A percentile compares a stretch with the other conserved stretches of the same genome.
Evolutionary conservation across 2,797 vertebrate genomes (phyloP).

Genomic region (Gallinago solitaria): DNA sequence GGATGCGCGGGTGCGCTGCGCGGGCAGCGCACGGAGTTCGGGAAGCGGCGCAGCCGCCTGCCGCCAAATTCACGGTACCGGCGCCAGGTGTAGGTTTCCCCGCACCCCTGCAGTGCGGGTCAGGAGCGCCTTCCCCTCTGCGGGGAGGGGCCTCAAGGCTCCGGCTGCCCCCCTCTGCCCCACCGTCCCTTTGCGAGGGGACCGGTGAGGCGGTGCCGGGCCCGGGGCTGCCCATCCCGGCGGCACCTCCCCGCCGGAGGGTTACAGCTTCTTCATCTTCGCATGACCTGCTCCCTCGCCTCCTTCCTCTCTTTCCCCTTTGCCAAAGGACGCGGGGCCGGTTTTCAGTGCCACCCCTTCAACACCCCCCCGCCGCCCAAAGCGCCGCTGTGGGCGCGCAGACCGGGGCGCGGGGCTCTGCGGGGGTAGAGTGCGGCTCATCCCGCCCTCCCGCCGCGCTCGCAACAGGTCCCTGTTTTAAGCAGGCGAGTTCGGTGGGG

Average conservation of each 20-base stretch:
- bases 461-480: not conserved
- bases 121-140: not conserved
- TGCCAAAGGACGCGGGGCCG: too few species aligned
- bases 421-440: not conserved
- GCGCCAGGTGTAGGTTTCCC: not conserved
- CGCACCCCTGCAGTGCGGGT: not conserved
- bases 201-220: not conserved
- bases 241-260: not conserved
- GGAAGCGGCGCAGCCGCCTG: not conserved
- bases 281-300: not conserved
- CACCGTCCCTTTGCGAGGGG: not conserved
- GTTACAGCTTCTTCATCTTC: not conserved
- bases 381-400: not conserved
- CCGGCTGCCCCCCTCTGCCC: too few species aligned
- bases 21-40: not conserved
- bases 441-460: not conserved
- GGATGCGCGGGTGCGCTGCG: not conserved
- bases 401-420: not conserved
- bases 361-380: rapidly evolving
- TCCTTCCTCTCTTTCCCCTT: too few species aligned
- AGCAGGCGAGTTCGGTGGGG: not conserved
- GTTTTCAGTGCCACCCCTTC: not conserved
- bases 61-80: not conserved
- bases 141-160: not conserved
- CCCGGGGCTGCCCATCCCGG: not conserved